Base-by-base conservation (phyloP, 2,888 invertebrate genomes). In the Drosophila limbata region DNA sequence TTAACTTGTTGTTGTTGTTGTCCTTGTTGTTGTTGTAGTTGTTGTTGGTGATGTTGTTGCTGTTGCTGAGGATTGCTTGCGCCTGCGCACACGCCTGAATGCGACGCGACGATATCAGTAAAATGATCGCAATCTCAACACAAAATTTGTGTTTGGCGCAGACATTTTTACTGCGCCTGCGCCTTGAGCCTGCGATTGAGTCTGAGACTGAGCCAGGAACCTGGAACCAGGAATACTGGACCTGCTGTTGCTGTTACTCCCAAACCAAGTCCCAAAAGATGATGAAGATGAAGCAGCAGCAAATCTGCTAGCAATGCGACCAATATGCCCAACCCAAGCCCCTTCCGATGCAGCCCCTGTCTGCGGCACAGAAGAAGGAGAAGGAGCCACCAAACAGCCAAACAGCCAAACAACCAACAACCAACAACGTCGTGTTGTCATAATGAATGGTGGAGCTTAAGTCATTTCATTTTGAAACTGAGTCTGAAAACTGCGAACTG, bases 371-470 rank as follows among this genome's bases (percentile, higher is more conserved):
- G n/a, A 50, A 60, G 39, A 6, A 6, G 25, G 5, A 25, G 39
- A 53, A 67, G 61, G 28, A 70, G 52, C 62, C 56, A 70, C 59
- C 56, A 52, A 51, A 19, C 40, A 44, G 39, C 19, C 56, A 28
- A 28, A 6, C 28, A 28, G 8, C 28, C 28, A 28, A 28, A 25
- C 25, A 25, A 25, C 25, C 25, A 25, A 55, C 55, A 37, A 52
- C 47, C 39, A 52, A 59, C 69, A 73, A 72, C 79, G 84, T 87
- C 90, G 91, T 91, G 91, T 91, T 90, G 90, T 90, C 91, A 91
- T 91, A 91, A 91, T 91, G 91, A 91, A 91, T 91, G 91, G 91
- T 77, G 84, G 89, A 88, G 89, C 89, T 90, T 83, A 89, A 90
- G 89, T 91, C 90, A 91, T 91, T 91, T 91, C 90, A 91, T 91